Evolutionary conservation across 2,797 vertebrate genomes (phyloP), one percentile per base, ranked within the genome.

Genomic region (Pseudocheirus occidentalis): DNA sequence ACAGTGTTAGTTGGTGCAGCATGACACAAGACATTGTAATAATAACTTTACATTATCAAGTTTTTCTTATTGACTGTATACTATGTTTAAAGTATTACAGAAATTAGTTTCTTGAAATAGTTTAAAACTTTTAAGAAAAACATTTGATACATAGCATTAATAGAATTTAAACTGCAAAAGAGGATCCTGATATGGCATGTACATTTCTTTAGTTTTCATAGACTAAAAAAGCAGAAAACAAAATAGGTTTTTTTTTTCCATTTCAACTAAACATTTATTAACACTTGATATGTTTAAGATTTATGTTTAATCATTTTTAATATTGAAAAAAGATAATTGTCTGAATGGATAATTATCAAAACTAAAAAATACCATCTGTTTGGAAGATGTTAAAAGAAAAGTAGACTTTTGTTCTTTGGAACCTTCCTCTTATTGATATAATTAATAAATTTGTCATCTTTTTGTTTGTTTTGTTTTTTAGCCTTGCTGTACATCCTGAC

Each of bases 401-500:
- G 92, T 95, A 97, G 95, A 96, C 97, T 95, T 96, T 31, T 58
- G 73, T 90, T 93, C 87, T 97, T 97, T 95, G 55, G 90, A n/a
- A 34, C 95, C 96, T 96, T 96, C 97, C 98, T 97, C 55, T 96
- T 90, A 97, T 73, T 98, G 27, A 98, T 56, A 95, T 87, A 24
- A 5, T 46, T 54, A 10, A 54, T 54, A 54, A 54, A 54, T 12
- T 54, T 53, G 10, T 53, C 10, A 10, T 54, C 53, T 87, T 81
- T 73, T n/a, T 34, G 31, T 34, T n/a, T n/a, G 34, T 40, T 73
- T n/a, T 40, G 16, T 93, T 97, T 96, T 94, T 96, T 98, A 99
- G 99, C 98, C 99, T 99, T 97, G 99, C 99, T 97, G 98, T 99
- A 97, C 99, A 99, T 98, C 99, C 99, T 54, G 99, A 99, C 98